These are phyloP conservation scores for Eudasyphora cyanicolor DNA, from an alignment of 2,888 invertebrate species.

Conservation along the genomic window DNA sequence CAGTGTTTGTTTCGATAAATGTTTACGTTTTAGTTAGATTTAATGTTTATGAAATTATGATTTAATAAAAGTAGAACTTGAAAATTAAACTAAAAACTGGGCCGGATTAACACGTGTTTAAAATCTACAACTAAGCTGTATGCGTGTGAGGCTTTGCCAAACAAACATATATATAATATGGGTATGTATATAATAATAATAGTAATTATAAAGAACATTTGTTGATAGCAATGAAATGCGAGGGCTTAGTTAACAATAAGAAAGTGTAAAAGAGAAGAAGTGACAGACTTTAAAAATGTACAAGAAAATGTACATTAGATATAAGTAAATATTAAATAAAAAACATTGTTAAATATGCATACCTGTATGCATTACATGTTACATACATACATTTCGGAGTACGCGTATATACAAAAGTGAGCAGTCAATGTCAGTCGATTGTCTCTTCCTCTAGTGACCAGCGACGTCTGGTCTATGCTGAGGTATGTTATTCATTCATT, in stretches of 20 bases:
- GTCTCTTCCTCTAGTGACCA: neutral
- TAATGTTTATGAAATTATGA: no score
- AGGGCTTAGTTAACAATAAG: slow-evolving; percentile 36
- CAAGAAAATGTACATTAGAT: slow-evolving; percentile 49
- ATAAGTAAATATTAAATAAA: slow-evolving; percentile 34
- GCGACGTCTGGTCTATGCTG: neutral
- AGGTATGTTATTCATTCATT: slow-evolving; percentile 14
- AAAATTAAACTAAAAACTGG: slow-evolving; percentile 44
- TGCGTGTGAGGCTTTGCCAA: slow-evolving; percentile 12
- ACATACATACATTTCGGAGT: neutral
- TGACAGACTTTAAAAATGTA: slow-evolving; percentile 47
- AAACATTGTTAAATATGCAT: neutral
- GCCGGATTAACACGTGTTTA: slow-evolving; percentile 39
- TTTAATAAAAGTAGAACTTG: slow-evolving; percentile 19
- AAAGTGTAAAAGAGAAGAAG: slow-evolving; percentile 8
- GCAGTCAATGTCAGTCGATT: no score
- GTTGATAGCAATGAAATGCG: slow-evolving; percentile 30
- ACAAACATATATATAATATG: slow-evolving; percentile 15
- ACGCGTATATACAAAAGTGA: neutral
- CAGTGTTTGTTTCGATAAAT: no score
- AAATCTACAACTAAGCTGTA: slow-evolving; percentile 42
- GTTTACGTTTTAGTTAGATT: no score
- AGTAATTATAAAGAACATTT: slow-evolving; percentile 15
- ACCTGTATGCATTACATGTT: neutral
- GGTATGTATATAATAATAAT: slow-evolving; percentile 11